Percentiles rank a stretch among this genome's conserved stretches.
phyloP scores from a whole-genome alignment of 2,888 invertebrate genomes.

The Tetheella fluctuosa region DNA sequence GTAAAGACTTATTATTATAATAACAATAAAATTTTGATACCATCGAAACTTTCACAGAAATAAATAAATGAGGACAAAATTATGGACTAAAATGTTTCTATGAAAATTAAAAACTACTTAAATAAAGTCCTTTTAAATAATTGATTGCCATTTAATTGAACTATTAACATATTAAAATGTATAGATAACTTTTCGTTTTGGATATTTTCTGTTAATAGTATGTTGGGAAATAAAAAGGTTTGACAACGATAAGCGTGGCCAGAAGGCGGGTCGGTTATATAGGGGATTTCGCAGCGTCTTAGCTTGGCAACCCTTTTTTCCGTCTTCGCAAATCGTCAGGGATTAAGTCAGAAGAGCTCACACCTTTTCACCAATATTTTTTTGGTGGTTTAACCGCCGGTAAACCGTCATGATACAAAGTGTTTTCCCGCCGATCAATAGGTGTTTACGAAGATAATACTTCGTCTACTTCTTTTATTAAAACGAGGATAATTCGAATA shows the following conservation, averaged over 20 bases:
- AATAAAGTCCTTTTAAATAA: too few species aligned
- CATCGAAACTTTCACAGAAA: too few species aligned
- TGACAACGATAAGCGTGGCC: slow-evolving; percentile 64
- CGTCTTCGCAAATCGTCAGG: slow-evolving; percentile 79
- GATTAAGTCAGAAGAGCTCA: slow-evolving; percentile 76
- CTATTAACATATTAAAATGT: slow-evolving; percentile 1
- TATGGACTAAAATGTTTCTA: too few species aligned
- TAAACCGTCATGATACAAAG: slow-evolving; percentile 72
- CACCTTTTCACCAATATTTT: slow-evolving; percentile 78
- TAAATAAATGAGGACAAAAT: too few species aligned
- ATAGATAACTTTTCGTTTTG: slow-evolving; percentile 47
- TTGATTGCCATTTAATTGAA: too few species aligned
- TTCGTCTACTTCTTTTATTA: too few species aligned
- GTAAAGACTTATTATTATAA: too few species aligned
- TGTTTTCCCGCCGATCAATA: slow-evolving; percentile 64
- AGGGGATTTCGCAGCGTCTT: slow-evolving; percentile 60
- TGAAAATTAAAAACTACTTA: too few species aligned
- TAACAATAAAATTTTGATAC: too few species aligned
- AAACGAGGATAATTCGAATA: too few species aligned
- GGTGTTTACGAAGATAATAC: slow-evolving; percentile 57
- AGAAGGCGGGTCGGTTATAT: slow-evolving; percentile 63
- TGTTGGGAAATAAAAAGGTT: slow-evolving; percentile 70
- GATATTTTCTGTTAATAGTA: slow-evolving; percentile 57
- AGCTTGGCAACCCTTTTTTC: slow-evolving; percentile 78
- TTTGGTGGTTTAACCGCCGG: slow-evolving; percentile 68